phyloP scores from a whole-genome alignment of 2,797 vertebrate genomes.

The Gambusia yucatana region DNA sequence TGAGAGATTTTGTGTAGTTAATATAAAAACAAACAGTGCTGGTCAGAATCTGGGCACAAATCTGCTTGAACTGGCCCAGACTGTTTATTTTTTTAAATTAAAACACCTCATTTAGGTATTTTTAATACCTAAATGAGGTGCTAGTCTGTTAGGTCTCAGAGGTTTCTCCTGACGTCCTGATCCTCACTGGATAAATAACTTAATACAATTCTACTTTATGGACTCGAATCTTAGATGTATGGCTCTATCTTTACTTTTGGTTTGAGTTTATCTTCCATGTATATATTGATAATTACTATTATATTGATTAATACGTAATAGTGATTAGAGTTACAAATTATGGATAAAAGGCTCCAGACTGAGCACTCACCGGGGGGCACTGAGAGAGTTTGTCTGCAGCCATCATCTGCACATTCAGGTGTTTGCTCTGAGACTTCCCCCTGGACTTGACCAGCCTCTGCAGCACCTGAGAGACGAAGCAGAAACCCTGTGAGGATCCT shows the following conservation, averaged over 20 bases:
- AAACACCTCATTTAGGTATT: not conserved
- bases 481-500: not conserved
- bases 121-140: not conserved
- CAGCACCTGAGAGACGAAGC: conserved; percentile 83
- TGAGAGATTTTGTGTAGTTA: too few species aligned
- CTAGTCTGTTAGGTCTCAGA: not conserved
- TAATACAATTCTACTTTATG: not conserved
- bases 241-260: not conserved
- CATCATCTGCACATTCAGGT: conserved; percentile 98
- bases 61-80: not conserved
- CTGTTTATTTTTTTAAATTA: not conserved
- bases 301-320: not conserved
- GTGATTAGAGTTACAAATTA: too few species aligned
- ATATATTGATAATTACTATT: too few species aligned
- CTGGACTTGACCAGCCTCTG: conserved; percentile 94
- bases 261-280: not conserved
- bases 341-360: not conserved
- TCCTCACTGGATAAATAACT: not conserved
- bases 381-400: conserved; percentile 94
- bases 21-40: not conserved
- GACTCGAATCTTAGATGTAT: not conserved
- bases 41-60: not conserved
- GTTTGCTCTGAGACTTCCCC: conserved; percentile 97
- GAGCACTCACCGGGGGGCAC: conserved; percentile 90
- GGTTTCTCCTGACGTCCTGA: not conserved